phyloP scores from a whole-genome alignment of 2,113 vertebrate species.

The Nyctereutes procyonoides region DNA sequence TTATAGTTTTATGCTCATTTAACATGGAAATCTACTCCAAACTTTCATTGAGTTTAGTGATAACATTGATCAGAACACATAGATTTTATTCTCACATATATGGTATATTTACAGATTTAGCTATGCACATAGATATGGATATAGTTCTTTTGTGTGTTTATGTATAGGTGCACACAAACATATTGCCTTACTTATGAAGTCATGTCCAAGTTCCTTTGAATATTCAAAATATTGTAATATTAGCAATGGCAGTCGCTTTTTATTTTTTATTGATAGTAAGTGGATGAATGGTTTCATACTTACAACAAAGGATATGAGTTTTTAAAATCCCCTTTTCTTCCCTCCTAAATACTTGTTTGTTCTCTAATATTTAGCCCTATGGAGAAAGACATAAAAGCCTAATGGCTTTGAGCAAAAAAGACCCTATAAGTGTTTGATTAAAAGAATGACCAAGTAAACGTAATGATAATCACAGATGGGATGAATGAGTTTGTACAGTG shows the following conservation, averaged over 20 bases:
- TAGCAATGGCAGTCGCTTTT: neutral
- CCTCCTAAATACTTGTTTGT: neutral
- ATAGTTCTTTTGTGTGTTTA: neutral
- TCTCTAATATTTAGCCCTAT: neutral
- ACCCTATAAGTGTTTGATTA: neutral
- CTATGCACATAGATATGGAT: neutral
- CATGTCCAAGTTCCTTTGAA: neutral
- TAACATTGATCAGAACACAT: neutral
- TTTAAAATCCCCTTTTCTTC: neutral
- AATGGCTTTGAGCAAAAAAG: neutral
- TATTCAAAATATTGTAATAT: neutral
- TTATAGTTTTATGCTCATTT: neutral
- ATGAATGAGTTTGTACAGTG: neutral
- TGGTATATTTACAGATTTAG: neutral
- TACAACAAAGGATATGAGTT: neutral
- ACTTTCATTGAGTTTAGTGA: neutral
- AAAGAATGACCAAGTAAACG: neutral
- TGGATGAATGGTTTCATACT: neutral
- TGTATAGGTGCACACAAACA: neutral
- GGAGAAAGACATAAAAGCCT: neutral
- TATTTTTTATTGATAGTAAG: neutral
- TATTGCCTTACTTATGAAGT: neutral
- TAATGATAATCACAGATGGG: neutral
- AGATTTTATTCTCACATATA: neutral
- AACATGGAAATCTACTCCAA: neutral